Percentiles rank a stretch among this genome's conserved stretches.
Conservation (phyloP, 2,797 vertebrate species). For the Lagorchestes hirsutus region DNA sequence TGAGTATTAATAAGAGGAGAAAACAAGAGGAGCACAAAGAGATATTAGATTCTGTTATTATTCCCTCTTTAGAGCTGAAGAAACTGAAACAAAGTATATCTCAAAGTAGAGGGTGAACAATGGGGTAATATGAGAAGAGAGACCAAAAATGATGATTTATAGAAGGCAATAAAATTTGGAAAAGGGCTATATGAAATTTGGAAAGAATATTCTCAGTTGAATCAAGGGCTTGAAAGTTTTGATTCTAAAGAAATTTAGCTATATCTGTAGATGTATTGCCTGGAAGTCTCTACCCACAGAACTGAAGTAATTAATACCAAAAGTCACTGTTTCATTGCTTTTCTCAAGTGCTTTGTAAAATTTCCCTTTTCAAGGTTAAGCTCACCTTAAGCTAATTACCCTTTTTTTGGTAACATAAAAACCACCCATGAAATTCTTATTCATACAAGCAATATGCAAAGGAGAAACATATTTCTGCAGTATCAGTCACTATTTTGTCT, state of each 20-base stretch:
- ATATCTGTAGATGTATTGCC: background rate
- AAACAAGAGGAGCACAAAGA: background rate
- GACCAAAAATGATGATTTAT: background rate
- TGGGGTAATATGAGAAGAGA: background rate
- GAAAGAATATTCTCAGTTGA: background rate
- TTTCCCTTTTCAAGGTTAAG: background rate
- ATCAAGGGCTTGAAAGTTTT: background rate
- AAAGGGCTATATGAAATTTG: background rate
- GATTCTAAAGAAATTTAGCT: background rate
- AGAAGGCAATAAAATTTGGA: background rate
- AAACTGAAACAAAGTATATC: background rate
- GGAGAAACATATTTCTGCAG: background rate
- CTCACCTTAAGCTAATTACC: background rate
- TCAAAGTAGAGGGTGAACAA: background rate
- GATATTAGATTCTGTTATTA: background rate
- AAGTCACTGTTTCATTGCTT: background rate
- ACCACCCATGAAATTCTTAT: background rate
- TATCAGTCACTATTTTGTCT: background rate
- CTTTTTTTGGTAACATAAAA: background rate
- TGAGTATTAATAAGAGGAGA: background rate
- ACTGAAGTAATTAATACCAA: background rate
- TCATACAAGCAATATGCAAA: background rate
- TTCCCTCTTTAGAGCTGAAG: background rate
- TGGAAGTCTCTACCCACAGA: background rate
- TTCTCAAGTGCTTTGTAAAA: background rate